These are phyloP conservation scores for Chaetura pelagica DNA, from an alignment of 2,113 vertebrate genomes.

Conservation along the genomic window DNA sequence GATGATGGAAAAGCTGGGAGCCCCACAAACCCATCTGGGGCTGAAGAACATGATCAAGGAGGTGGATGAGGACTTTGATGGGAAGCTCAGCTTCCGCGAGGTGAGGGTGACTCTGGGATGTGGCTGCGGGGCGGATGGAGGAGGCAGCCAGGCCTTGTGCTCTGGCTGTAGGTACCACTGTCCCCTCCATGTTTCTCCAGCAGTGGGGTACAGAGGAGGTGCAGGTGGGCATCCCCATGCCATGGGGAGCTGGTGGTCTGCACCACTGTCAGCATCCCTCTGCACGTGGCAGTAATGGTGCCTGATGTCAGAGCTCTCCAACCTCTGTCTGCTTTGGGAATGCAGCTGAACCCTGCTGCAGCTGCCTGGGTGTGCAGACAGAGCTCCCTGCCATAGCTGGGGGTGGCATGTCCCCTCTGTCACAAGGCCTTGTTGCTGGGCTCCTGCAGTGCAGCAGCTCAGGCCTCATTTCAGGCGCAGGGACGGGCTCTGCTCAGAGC, in stretches of 20 bases:
- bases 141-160: not conserved
- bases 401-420: not conserved
- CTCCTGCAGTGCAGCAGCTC: not conserved
- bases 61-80: conserved; percentile 83
- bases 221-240: not conserved
- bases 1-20: conserved; percentile 85
- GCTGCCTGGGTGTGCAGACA: not conserved
- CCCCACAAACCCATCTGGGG: conserved; percentile 80
- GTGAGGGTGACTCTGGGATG: conserved; percentile 21
- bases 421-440: not conserved
- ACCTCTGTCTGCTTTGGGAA: not conserved
- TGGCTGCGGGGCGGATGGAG: not conserved
- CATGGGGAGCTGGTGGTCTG: rapidly evolving
- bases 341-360: not conserved
- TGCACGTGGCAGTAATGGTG: rapidly evolving
- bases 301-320: not conserved
- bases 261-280: not conserved
- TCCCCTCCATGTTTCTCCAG: not conserved
- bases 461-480: not conserved
- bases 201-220: not conserved
- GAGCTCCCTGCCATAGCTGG: not conserved
- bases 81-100: conserved; percentile 81
- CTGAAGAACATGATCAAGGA: conserved; percentile 84
- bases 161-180: not conserved
- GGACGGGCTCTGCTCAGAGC: not conserved